Base-by-base conservation (phyloP, 2,888 invertebrate species). In the Abscondita cerata region DNA sequence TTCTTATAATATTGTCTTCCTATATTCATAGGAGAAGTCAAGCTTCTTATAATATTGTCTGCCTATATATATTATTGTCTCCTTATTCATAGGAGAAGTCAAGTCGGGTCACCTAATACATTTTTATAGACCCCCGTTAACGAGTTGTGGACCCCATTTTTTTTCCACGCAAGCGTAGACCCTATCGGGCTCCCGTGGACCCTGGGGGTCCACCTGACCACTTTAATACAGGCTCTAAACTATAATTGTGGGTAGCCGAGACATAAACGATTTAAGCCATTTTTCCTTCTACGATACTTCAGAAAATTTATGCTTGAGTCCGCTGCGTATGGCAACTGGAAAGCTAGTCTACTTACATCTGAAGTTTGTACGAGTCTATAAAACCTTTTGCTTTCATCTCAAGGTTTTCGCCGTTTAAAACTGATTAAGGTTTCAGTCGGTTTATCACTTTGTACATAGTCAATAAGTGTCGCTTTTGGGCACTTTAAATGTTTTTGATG, bases 311-410 rank as follows among this genome's bases (percentile, higher is more conserved):
- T 71, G 68, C 8, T 53, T 52, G 13, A 71, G 55, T n/a, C 60
- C 64, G 63, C 69, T 72, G 55, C 52, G 47, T 51, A 69, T 64
- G 46, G 70, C 71, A 68, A 58, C 34, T 71, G n/a, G 66, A 58
- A 72, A 11, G 71, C 71, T 38, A 73, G 46, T 59, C 68, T 59
- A 13, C 67, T 63, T 51, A 72, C 52, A 59, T 72, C 71, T 59
- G 67, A 62, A 61, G 65, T 67, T 46, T 71, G 70, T n/a, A n/a
- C n/a, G 63, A 74, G 52, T 25, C 73, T 71, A 65, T 69, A 73
- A 73, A 66, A 72, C 20, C 64, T 70, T 52, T 65, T n/a, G n/a
- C 66, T 16, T 70, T 67, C 66, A 72, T 67, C 53, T 64, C 56
- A 8, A 61, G 52, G 34, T 57, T 60, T 31, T 3, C 59, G 62